A percentile compares a stretch with the other conserved stretches of the same genome.
Evolutionary conservation across 2,113 vertebrate species (phyloP).

Genomic region (Lasiurus cinereus): DNA sequence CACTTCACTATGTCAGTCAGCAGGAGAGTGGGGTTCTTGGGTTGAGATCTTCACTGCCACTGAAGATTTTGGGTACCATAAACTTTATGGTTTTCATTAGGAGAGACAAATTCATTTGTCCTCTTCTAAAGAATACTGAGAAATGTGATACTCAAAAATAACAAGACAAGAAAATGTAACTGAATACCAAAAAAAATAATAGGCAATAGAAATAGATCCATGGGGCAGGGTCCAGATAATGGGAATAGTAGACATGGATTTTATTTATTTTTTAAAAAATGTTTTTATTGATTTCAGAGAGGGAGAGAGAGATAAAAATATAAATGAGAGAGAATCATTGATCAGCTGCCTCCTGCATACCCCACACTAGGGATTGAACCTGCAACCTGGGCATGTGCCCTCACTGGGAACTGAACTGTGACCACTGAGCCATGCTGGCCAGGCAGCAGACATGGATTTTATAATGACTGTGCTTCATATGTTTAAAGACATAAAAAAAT

Average conservation of each 20-base stretch:
- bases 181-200: not conserved
- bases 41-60: not conserved
- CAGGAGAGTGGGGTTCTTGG: not conserved
- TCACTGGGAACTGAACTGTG: no score
- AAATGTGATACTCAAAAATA: not conserved
- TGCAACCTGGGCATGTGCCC: no score
- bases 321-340: no score
- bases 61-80: not conserved
- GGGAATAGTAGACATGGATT: not conserved
- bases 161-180: not conserved
- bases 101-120: not conserved
- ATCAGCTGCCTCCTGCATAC: no score
- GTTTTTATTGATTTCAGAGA: no score
- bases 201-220: not conserved
- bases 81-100: not conserved
- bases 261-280: not conserved
- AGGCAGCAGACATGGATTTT: not conserved
- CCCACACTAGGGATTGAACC: no score
- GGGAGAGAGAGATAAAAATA: no score
- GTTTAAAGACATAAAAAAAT: not conserved
- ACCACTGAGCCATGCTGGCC: no score
- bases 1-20: not conserved
- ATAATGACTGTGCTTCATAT: not conserved
- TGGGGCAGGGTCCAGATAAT: not conserved
- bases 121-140: not conserved